Conservation (phyloP, 2,888 invertebrate genomes). For the Calliscelio sp. region DNA sequence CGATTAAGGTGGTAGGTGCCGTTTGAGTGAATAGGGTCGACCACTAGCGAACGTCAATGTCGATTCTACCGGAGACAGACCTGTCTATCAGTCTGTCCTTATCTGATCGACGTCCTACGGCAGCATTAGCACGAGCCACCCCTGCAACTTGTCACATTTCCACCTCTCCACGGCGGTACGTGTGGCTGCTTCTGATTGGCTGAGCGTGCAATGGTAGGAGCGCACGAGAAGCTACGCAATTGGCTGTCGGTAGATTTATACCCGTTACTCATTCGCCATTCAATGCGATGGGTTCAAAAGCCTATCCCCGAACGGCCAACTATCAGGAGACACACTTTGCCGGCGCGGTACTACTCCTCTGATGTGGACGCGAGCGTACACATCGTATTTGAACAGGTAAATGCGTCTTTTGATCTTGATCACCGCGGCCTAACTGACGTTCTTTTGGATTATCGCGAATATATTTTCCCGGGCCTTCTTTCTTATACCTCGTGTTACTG, state of each 20-base stretch:
- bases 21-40: slow-evolving; percentile 74
- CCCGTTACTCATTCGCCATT: slow-evolving; percentile 80
- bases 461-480: slow-evolving; percentile 45
- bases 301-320: slow-evolving; percentile 64
- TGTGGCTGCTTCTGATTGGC: slow-evolving; percentile 78
- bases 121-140: slow-evolving; percentile 72
- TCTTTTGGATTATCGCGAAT: slow-evolving; percentile 69
- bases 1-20: slow-evolving; percentile 73
- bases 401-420: slow-evolving; percentile 73
- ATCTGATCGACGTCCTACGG: slow-evolving; percentile 76
- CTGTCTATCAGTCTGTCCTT: slow-evolving; percentile 78
- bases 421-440: slow-evolving; percentile 60
- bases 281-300: slow-evolving; percentile 76
- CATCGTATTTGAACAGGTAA: slow-evolving; percentile 70
- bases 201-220: slow-evolving; percentile 76
- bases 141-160: slow-evolving; percentile 70
- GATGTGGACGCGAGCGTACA: slow-evolving; percentile 62
- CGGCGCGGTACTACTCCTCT: too few relatives aligned
- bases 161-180: slow-evolving; percentile 43
- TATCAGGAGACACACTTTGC: too few relatives aligned
- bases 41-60: slow-evolving; percentile 78
- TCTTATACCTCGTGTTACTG: slow-evolving; percentile 50
- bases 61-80: slow-evolving; percentile 78
- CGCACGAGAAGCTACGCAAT: slow-evolving; percentile 77
- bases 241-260: slow-evolving; percentile 81